Base-by-base conservation (phyloP, 1,140 invertebrate species). In the Anoplolepis gracilipes region DNA sequence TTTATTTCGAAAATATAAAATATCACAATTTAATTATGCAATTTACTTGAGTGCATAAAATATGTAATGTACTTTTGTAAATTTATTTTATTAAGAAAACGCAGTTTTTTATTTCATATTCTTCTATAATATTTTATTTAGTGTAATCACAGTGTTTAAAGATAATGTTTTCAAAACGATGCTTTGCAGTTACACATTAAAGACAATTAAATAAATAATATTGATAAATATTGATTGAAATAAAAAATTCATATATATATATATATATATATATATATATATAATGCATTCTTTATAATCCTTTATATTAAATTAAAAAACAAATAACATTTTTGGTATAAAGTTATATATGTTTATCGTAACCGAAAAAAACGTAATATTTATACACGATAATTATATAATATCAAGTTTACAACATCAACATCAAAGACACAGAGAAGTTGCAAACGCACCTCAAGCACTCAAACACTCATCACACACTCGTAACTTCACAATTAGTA, bases 401-500 rank as follows among this genome's bases (percentile, higher is more conserved):
- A 55, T 77, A 70, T 79, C 30, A 79, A 79, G 53, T 79, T 67
- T 78, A 39, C 33, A 25, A 49, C 30, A 79, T 81, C 16, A 57
- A 81, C 67, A 81, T 73, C 67, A 82, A 82, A 42, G 49, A 81
- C 42, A 81, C 25, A 82, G 36, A 59, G 13, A 73, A 25, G 53
- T 46, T 82, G 78, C 67, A 79, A 69, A 70, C 33, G 62, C 76
- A 82, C 13, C 25, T 11, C 36, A 28, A 33, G 42, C 67, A 59
- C 36, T 46, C 78, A 59, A 73, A 72, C 28, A 72, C 67, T 82
- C 67, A n/a, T 82, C 78, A 73, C 53, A 82, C 53, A 82, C 53
- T 73, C 78, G 59, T 82, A 55, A 82, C 36, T 82, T 70, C 53
- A 82, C 55, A 73, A 42, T 82, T 46, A 72, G 36, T 73, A 72